Conservation (phyloP, 2,888 invertebrate genomes). For the Bibio marci region DNA sequence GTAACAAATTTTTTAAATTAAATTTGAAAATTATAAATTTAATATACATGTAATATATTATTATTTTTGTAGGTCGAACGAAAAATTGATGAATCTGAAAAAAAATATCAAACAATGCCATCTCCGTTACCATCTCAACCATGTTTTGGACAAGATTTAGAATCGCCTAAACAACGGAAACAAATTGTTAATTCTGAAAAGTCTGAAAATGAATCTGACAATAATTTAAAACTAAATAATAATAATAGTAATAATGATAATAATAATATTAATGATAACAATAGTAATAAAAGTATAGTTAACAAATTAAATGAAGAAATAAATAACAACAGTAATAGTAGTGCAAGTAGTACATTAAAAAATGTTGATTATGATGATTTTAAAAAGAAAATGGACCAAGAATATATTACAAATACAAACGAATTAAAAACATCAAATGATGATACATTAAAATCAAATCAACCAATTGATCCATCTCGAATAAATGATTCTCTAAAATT, state of each 20-base stretch:
- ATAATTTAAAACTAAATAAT: not conserved
- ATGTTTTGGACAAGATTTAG: slow-evolving; percentile 15
- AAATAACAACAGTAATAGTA: slow-evolving; percentile 12
- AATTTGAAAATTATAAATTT: no score
- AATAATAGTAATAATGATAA: not conserved
- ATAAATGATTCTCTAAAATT: slow-evolving; percentile 31
- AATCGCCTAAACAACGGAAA: not conserved
- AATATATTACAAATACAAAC: slow-evolving; percentile 27
- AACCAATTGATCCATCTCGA: slow-evolving; percentile 31
- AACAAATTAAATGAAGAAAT: not conserved
- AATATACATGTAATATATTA: no score
- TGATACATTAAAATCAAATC: slow-evolving; percentile 27
- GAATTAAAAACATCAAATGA: slow-evolving; percentile 23
- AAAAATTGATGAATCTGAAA: slow-evolving; percentile 41
- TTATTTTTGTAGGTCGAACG: slow-evolving; percentile 34
- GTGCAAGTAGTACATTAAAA: slow-evolving; percentile 27
- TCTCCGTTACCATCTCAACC: slow-evolving; percentile 38
- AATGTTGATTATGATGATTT: slow-evolving; percentile 30
- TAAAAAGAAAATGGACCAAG: slow-evolving; percentile 26
- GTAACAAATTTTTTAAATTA: slow-evolving; percentile 9
- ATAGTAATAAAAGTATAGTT: slow-evolving; percentile 12
- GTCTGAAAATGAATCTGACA: not conserved
- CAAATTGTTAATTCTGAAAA: not conserved
- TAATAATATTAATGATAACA: not conserved
- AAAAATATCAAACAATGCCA: slow-evolving; percentile 55